Evolutionary conservation across 2,888 invertebrate species (phyloP).

Genomic region (Latheticus oryzae): DNA sequence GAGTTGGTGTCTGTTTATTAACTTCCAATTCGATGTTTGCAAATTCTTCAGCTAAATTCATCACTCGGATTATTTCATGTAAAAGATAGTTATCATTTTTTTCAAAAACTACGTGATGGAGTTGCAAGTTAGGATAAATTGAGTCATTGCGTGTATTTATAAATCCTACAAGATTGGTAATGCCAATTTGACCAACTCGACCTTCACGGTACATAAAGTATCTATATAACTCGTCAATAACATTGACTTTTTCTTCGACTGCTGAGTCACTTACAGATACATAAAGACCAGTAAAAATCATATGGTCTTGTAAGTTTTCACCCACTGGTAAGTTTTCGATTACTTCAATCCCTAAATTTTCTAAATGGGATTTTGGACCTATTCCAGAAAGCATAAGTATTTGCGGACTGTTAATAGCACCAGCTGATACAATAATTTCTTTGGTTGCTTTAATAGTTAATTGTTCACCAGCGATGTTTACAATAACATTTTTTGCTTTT

Average conservation of each 20-base stretch:
- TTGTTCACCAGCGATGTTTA: conserved; percentile 58
- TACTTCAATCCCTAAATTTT: conserved; percentile 64
- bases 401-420: conserved; percentile 76
- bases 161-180: conserved; percentile 66
- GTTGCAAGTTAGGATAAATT: conserved; percentile 68
- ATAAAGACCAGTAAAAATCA: conserved; percentile 59
- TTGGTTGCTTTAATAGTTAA: conserved; percentile 65
- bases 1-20: conserved; percentile 36
- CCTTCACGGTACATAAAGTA: conserved; percentile 69
- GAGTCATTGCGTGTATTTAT: conserved; percentile 65
- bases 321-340: conserved; percentile 68
- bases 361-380: conserved; percentile 68
- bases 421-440: conserved; percentile 75
- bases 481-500: conserved; percentile 65
- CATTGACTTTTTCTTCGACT: background rate
- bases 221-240: conserved; percentile 58
- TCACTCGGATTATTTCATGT: conserved; percentile 31
- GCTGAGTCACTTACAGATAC: conserved; percentile 43
- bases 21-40: conserved; percentile 34
- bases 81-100: conserved; percentile 56
- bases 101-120: conserved; percentile 47
- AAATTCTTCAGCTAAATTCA: conserved; percentile 56
- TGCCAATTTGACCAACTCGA: conserved; percentile 64
- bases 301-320: conserved; percentile 70
- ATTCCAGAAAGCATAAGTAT: conserved; percentile 77